phyloP scores from a whole-genome alignment of 2,888 invertebrate species.

The Agrochola circellaris region DNA sequence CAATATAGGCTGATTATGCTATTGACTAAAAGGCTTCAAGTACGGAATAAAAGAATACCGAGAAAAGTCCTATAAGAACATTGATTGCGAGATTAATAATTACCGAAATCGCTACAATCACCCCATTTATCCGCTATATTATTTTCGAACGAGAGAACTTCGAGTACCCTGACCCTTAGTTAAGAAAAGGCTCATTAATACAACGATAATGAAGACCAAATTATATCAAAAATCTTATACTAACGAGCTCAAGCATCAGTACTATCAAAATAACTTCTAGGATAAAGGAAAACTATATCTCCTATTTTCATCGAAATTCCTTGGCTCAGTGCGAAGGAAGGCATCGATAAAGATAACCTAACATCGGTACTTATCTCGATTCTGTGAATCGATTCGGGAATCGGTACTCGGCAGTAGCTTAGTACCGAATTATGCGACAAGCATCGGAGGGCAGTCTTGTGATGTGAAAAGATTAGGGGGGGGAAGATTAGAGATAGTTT shows the following conservation, averaged over 20 bases:
- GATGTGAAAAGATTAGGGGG: conserved; percentile 38
- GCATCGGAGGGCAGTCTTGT: conserved; percentile 46
- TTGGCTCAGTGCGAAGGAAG: conserved; percentile 33
- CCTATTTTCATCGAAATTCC: conserved; percentile 26
- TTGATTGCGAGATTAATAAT: neutral
- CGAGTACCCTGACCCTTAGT: neutral
- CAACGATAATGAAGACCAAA: conserved; percentile 10
- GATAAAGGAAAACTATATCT: conserved; percentile 33
- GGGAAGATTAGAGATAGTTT: conserved; percentile 31
- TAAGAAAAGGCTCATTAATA: conserved; percentile 3
- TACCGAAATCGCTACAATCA: neutral
- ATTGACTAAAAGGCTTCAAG: too few relatives aligned
- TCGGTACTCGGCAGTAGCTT: conserved; percentile 56
- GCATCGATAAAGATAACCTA: conserved; percentile 54
- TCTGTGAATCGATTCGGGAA: conserved; percentile 40
- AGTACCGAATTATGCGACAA: conserved; percentile 66
- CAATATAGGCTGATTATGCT: too few relatives aligned
- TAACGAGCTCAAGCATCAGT: conserved; percentile 21
- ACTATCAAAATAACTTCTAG: neutral
- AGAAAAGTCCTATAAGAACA: neutral
- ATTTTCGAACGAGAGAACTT: neutral
- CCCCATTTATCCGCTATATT: neutral
- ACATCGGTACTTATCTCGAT: conserved; percentile 52
- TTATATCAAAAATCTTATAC: neutral
- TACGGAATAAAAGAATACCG: neutral